These are phyloP conservation scores for Eulemur macaco DNA, from an alignment of 2,113 vertebrate species.

Conservation along the genomic window DNA sequence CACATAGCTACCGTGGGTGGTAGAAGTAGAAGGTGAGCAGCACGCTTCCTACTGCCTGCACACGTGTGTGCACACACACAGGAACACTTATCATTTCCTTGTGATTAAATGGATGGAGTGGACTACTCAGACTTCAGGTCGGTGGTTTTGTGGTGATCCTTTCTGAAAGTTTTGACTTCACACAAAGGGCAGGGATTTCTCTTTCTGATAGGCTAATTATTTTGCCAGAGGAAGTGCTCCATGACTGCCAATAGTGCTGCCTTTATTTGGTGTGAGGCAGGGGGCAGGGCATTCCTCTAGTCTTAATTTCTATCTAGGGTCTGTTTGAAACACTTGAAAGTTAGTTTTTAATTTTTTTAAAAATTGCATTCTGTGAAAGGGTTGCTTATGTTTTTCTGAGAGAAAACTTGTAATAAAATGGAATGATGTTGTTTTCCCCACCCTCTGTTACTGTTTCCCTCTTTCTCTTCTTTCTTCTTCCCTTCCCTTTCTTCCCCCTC, in stretches of 20 bases:
- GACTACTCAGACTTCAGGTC: not conserved
- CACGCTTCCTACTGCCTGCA: fast-evolving
- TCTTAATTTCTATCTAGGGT: not conserved
- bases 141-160: not conserved
- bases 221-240: not conserved
- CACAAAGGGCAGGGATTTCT: not conserved
- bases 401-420: not conserved
- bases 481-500: not conserved
- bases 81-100: not conserved
- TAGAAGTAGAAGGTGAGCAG: not conserved
- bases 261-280: not conserved
- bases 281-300: not conserved
- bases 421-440: not conserved
- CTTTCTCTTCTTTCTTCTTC: not conserved
- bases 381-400: not conserved
- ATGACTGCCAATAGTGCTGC: not conserved
- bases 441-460: not conserved
- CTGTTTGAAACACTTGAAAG: not conserved
- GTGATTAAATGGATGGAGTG: not conserved
- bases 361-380: not conserved
- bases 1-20: fast-evolving
- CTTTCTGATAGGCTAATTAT: not conserved
- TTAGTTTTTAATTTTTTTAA: not conserved
- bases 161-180: not conserved
- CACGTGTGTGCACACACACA: not conserved